phyloP scores from a whole-genome alignment of 2,888 invertebrate species.

The Ophion costatus region DNA sequence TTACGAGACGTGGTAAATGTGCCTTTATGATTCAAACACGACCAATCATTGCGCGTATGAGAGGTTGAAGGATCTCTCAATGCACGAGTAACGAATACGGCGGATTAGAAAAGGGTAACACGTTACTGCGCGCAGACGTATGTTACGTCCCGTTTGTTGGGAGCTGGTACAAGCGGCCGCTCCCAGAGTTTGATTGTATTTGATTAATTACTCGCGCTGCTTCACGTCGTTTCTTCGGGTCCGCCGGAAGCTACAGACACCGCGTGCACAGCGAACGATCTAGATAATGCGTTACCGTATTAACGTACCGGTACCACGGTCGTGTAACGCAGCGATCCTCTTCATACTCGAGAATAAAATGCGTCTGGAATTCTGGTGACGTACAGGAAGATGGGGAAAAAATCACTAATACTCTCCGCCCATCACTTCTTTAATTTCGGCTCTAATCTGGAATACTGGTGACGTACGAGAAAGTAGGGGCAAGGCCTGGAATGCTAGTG shows the following conservation, averaged over 20 bases:
- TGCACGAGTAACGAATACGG: slow-evolving; percentile 68
- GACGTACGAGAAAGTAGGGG: no score
- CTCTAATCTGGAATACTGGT: no score
- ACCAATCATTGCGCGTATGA: slow-evolving; percentile 6
- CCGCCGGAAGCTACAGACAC: slow-evolving; percentile 69
- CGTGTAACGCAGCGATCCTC: slow-evolving; percentile 36
- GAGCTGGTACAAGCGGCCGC: slow-evolving; percentile 77
- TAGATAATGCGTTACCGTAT: slow-evolving; percentile 81
- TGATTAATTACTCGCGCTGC: slow-evolving; percentile 82
- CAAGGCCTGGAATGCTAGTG: slow-evolving; percentile 4
- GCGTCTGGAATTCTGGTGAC: slow-evolving; percentile 24
- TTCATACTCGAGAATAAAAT: slow-evolving; percentile 19
- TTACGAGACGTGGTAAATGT: slow-evolving; percentile 29
- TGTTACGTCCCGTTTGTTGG: slow-evolving; percentile 76
- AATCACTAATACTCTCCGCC: neutral
- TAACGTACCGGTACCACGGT: slow-evolving; percentile 67
- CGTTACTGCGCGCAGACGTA: slow-evolving; percentile 43
- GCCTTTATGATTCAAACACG: neutral
- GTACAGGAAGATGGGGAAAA: neutral
- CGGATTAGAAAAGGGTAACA: slow-evolving; percentile 65
- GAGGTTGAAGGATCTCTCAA: slow-evolving; percentile 22
- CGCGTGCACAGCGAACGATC: slow-evolving; percentile 76
- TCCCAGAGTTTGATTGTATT: slow-evolving; percentile 83
- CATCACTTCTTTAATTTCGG: neutral
- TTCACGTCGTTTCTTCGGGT: slow-evolving; percentile 67